Base-by-base conservation (phyloP, 64 coral and sea anemone species). In the Trachythela sp. region DNA sequence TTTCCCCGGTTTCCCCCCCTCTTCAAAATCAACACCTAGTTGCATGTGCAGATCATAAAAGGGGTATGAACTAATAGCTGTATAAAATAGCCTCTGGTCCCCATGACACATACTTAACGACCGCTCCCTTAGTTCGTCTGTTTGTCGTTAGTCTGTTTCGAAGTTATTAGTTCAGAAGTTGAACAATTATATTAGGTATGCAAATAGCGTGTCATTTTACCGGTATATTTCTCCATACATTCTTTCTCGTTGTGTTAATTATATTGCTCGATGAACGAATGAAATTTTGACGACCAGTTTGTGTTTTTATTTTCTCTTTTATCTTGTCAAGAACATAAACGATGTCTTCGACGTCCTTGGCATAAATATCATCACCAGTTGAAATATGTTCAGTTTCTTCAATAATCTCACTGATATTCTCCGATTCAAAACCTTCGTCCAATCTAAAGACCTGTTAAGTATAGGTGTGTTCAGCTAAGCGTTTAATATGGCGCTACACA, bases 181-280 rank as follows among this genome's bases (percentile, higher is more conserved):
- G n/a, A n/a, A 72, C 29, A 26, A 72, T 24, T n/a, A n/a, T n/a
- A n/a, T n/a, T n/a, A n/a, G n/a, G n/a, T n/a, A n/a, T n/a, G n/a
- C n/a, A n/a, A n/a, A n/a, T n/a, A n/a, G n/a, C n/a, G n/a, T n/a
- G n/a, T n/a, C n/a, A n/a, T 80, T 1, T 37, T 2, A 80, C 75
- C 75, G 20, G 27, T 8, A 80, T 22, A 15, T 80, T 39, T 29
- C 35, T 80, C 75, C 75, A 80, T 34, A 35, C 33, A 39, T 80
- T 38, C 35, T 80, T 30, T 22, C 30, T 35, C 20, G 31, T 18
- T 1, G 20, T 17, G 20, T 36, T 39, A 20, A 80, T 30, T 13
- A 80, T 39, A 80, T 80, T 80, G 35, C 75, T 80, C 10, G 75
- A 80, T 34, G 75, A 80, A 17, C 37, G 75, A 18, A 80, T 35